These are phyloP conservation scores for Drosophila stalkeri DNA, from an alignment of 2,888 invertebrate genomes.

Conservation along the genomic window DNA sequence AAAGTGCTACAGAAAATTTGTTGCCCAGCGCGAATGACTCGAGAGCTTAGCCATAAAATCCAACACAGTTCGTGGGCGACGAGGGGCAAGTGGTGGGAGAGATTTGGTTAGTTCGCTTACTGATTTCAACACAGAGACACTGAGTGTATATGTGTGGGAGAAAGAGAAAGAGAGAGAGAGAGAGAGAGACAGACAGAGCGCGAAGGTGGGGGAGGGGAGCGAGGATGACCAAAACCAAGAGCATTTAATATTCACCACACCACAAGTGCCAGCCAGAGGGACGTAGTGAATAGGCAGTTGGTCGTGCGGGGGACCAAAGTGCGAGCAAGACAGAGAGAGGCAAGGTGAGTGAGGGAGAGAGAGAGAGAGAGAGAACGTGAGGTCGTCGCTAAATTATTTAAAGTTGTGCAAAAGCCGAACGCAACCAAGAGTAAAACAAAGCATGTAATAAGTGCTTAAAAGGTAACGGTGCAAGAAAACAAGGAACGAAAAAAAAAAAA, in stretches of 20 bases:
- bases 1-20: slow-evolving; percentile 67
- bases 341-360: no score
- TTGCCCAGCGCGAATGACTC: slow-evolving; percentile 33
- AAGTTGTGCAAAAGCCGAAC: slow-evolving; percentile 62
- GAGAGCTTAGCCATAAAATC: slow-evolving; percentile 46
- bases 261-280: slow-evolving; percentile 39
- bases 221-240: slow-evolving; percentile 22
- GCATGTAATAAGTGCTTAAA: slow-evolving; percentile 63
- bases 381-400: slow-evolving; percentile 66
- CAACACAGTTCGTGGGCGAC: slow-evolving; percentile 2
- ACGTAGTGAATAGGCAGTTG: background rate
- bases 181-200: no score
- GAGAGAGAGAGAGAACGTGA: background rate
- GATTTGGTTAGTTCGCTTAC: slow-evolving; percentile 17
- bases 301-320: background rate
- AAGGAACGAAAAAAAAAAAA: slow-evolving; percentile 13
- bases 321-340: background rate
- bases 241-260: slow-evolving; percentile 75
- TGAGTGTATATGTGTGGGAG: no score
- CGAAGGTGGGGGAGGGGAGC: no score
- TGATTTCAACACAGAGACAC: slow-evolving; percentile 59
- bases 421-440: slow-evolving; percentile 59
- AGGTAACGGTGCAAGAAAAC: slow-evolving; percentile 41
- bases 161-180: background rate
- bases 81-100: background rate